A percentile compares a stretch with the other conserved stretches of the same genome.
Conservation (phyloP, 2,888 invertebrate species). For the Icerya purchasi region DNA sequence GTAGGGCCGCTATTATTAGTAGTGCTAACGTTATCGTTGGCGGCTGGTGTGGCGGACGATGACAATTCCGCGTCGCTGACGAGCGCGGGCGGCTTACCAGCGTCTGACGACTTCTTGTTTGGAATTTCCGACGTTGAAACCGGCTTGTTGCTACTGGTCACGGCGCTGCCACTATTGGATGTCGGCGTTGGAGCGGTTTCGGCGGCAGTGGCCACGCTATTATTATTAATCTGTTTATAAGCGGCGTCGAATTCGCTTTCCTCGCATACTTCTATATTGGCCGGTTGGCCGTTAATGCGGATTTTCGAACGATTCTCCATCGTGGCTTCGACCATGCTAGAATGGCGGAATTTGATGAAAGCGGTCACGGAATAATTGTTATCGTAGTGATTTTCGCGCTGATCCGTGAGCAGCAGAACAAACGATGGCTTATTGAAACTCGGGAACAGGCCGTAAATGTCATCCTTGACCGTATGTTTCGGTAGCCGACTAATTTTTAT, state of each 20-base stretch:
- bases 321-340: conserved; percentile 4
- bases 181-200: too few species aligned
- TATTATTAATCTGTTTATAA: too few species aligned
- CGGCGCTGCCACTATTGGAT: too few species aligned
- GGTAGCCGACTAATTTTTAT: conserved; percentile 7
- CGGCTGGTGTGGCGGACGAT: not conserved
- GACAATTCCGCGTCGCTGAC: not conserved
- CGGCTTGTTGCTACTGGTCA: too few species aligned
- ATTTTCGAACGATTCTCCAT: not conserved
- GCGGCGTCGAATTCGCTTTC: too few species aligned
- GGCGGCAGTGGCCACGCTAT: too few species aligned
- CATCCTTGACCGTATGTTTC: conserved; percentile 1
- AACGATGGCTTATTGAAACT: not conserved
- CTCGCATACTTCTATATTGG: not conserved
- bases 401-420: conserved; percentile 1
- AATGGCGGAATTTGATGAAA: conserved; percentile 8
- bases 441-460: not conserved
- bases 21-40: too few species aligned
- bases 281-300: not conserved
- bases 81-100: too few species aligned
- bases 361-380: conserved; percentile 9
- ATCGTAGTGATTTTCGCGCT: conserved; percentile 5
- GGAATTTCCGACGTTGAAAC: too few species aligned
- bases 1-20: too few species aligned
- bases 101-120: too few species aligned